phyloP scores from a whole-genome alignment of 2,797 vertebrate species.

The Cryptoprocta ferox region DNA sequence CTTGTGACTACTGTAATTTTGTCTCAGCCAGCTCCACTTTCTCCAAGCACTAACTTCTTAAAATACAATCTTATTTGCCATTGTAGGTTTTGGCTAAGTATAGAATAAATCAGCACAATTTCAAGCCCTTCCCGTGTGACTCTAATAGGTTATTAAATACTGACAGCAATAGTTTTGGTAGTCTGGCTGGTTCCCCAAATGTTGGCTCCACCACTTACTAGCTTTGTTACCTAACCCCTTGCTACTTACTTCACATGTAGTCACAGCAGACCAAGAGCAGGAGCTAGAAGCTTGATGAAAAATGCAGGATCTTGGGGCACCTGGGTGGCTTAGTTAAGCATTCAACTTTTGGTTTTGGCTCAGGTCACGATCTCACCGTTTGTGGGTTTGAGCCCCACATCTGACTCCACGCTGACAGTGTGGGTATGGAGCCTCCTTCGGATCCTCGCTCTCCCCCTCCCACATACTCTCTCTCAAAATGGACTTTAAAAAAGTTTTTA shows the following conservation, averaged over 20 bases:
- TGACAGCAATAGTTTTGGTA: not conserved
- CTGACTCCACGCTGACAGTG: too few relatives aligned
- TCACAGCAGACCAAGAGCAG: not conserved
- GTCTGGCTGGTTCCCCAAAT: not conserved
- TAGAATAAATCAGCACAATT: not conserved
- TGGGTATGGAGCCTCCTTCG: too few relatives aligned
- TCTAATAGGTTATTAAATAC: not conserved
- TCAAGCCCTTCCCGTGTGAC: not conserved
- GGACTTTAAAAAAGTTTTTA: too few relatives aligned
- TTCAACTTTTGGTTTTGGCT: too few relatives aligned
- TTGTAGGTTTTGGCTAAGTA: not conserved
- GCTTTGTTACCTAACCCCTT: not conserved
- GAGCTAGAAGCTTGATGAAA: not conserved
- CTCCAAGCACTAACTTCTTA: not conserved
- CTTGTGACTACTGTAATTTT: not conserved
- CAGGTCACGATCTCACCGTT: too few relatives aligned
- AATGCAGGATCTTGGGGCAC: not conserved
- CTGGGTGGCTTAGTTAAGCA: too few relatives aligned
- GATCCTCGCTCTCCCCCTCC: too few relatives aligned
- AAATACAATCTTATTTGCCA: not conserved
- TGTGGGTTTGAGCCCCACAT: too few relatives aligned
- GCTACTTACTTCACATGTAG: not conserved
- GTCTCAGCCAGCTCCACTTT: not conserved
- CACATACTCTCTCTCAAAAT: too few relatives aligned
- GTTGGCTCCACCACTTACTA: not conserved